phyloP scores from a whole-genome alignment of 2,888 invertebrate genomes.

The Drosophila algonquin region DNA sequence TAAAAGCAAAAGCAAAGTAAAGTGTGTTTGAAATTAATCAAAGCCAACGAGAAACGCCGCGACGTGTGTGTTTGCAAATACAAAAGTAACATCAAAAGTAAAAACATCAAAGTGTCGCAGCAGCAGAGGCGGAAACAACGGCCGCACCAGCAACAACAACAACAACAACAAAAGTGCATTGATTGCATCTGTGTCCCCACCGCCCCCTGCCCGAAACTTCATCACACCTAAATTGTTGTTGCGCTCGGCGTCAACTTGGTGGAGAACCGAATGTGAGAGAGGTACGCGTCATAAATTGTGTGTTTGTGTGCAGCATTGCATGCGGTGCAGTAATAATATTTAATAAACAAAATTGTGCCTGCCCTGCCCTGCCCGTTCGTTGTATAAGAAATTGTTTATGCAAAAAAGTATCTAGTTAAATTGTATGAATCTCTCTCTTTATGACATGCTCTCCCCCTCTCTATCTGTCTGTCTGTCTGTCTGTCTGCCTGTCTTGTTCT shows the following conservation, averaged over 20 bases:
- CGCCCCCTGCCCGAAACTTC: constrained; percentile 2
- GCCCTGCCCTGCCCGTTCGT: constrained; percentile 11
- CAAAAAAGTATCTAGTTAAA: constrained; percentile 32
- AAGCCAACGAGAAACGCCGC: constrained; percentile 22
- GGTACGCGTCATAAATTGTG: not conserved
- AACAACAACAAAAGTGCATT: not conserved
- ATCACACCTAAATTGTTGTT: constrained; percentile 44
- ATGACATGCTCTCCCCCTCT: constrained; percentile 14
- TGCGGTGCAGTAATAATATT: constrained; percentile 35
- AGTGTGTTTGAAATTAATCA: constrained; percentile 37
- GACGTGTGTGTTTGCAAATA: constrained; percentile 53
- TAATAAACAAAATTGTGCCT: constrained; percentile 53
- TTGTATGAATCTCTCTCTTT: constrained; percentile 29
- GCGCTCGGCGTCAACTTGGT: constrained; percentile 13
- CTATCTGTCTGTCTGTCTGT: constrained; percentile 26
- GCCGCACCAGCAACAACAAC: not conserved
- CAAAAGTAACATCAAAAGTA: constrained; percentile 25
- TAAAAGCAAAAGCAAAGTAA: constrained; percentile 4
- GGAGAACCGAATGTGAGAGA: not conserved
- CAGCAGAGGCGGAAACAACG: constrained; percentile 28
- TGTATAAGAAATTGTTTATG: constrained; percentile 68
- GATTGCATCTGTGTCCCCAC: constrained; percentile 45
- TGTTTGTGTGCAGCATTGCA: constrained; percentile 4
- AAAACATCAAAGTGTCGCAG: constrained; percentile 41
- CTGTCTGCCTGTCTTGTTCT: constrained; percentile 11